Evolutionary conservation across 2,113 vertebrate species (phyloP).

Genomic region (Pao palembangensis): DNA sequence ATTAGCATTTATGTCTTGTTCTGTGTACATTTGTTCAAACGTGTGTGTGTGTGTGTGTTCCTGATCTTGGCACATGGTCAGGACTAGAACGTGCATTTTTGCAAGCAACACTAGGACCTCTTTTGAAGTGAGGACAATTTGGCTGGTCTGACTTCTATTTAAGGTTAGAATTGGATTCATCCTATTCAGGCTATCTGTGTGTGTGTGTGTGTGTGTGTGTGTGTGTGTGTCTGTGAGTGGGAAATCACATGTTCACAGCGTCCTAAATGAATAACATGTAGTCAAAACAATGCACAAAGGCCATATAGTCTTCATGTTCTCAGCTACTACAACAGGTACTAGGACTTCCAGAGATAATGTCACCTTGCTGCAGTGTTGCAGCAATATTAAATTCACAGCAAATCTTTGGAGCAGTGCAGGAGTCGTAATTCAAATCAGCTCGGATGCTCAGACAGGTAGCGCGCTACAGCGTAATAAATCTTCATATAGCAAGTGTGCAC

Average conservation of each 20-base stretch:
- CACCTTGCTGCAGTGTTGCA: conserved; percentile 35
- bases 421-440: conserved; percentile 45
- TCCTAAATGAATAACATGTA: neutral
- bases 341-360: conserved; percentile 2
- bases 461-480: conserved; percentile 47
- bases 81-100: too few relatives aligned
- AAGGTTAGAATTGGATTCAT: too few relatives aligned
- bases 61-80: conserved; percentile 15
- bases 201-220: too few relatives aligned
- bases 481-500: conserved; percentile 44
- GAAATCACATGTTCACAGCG: neutral
- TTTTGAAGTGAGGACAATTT: too few relatives aligned
- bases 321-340: neutral
- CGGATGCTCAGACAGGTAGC: conserved; percentile 37
- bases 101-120: too few relatives aligned
- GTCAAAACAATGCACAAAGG: neutral
- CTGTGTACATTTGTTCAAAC: conserved; percentile 2
- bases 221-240: too few relatives aligned
- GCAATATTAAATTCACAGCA: conserved; percentile 29
- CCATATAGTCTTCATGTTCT: neutral
- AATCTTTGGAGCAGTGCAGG: conserved; percentile 22
- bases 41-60: neutral
- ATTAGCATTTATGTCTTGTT: conserved; percentile 21
- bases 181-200: too few relatives aligned
- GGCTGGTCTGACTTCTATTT: too few relatives aligned